phyloP scores from a whole-genome alignment of 2,888 invertebrate species.

The Spodoptera picta region DNA sequence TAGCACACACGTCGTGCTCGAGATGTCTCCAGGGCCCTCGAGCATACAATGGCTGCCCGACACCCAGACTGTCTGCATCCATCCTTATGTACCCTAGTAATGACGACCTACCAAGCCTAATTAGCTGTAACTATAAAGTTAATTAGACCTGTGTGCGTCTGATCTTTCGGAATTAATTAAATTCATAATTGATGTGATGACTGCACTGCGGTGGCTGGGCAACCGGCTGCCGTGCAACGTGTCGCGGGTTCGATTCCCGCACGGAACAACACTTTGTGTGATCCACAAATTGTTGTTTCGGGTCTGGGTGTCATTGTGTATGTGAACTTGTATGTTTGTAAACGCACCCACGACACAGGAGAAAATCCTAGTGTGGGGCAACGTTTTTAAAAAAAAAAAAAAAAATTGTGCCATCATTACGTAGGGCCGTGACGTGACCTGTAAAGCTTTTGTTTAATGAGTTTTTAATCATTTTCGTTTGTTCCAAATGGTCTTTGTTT shows the following conservation, averaged over 20 bases:
- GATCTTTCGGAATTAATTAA: constrained; percentile 28
- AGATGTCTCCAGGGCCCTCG: constrained; percentile 55
- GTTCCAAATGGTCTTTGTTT: neutral
- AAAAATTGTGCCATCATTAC: constrained; percentile 18
- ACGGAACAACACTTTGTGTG: too few relatives aligned
- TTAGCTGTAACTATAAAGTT: constrained; percentile 37
- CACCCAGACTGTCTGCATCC: constrained; percentile 41
- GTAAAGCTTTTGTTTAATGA: constrained; percentile 11
- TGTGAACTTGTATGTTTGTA: too few relatives aligned
- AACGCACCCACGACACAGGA: too few relatives aligned
- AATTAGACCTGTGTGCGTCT: constrained; percentile 34
- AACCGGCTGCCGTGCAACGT: too few relatives aligned
- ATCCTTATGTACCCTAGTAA: constrained; percentile 33
- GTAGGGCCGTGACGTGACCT: neutral
- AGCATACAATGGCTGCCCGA: constrained; percentile 49
- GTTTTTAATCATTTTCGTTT: constrained; percentile 9
- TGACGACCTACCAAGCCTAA: constrained; percentile 40
- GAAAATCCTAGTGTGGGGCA: too few relatives aligned
- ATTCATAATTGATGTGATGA: too few relatives aligned
- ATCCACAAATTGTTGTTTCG: too few relatives aligned
- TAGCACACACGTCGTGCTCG: constrained; percentile 38
- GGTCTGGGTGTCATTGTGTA: too few relatives aligned
- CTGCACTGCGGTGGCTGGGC: too few relatives aligned
- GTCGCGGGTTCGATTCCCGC: too few relatives aligned
- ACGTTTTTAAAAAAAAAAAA: too few relatives aligned